Base-by-base conservation (phyloP, 2,888 invertebrate species). In the Ophion ellenae region DNA sequence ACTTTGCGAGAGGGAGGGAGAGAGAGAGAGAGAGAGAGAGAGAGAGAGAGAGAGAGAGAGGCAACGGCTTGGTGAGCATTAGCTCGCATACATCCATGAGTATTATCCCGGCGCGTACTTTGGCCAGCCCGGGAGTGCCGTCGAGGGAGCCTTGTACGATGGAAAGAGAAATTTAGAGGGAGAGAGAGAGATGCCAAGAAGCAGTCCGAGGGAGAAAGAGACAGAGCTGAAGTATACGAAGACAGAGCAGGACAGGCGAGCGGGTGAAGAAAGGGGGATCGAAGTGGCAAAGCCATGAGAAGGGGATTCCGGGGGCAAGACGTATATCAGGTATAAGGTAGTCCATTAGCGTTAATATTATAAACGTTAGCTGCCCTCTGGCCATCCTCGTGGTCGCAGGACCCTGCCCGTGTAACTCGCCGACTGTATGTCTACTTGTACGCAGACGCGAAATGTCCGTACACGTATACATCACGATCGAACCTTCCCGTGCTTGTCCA, bases 341-440 rank as follows among this genome's bases (percentile, higher is more conserved):
- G 93, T 94, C 94, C 94, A 94, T 94, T 94, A 94, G 93, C 94
- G 94, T 94, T 94, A 94, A 94, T 93, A 94, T 94, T 93, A 93
- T 94, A 93, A 94, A 93, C 93, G 94, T 93, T 93, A 92, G 93
- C 93, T 93, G 93, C 92, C 93, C 94, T 92, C 93, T 92, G 93
- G 93, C 92, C 92, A 93, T 92, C 91, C 92, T 90, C 88, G 90
- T 91, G 91, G 90, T 90, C 90, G 85, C 88, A 2, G 53, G 88
- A 75, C 89, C 89, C 86, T 87, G 83, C 87, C 87, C 89, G 90
- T 79, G 63, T 45, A 57, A 79, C 63, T 59, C 59, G 47, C 81
- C 83, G 77, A 77, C 69, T 20, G 63, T 57, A 47, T 73, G 61
- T 78, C 64, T 64, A 66, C 83, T 86, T 74, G 69, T 73, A 77